Evolutionary conservation across 2,797 vertebrate genomes (phyloP), one percentile per base, ranked within the genome.

Genomic region (Fratercula arctica): DNA sequence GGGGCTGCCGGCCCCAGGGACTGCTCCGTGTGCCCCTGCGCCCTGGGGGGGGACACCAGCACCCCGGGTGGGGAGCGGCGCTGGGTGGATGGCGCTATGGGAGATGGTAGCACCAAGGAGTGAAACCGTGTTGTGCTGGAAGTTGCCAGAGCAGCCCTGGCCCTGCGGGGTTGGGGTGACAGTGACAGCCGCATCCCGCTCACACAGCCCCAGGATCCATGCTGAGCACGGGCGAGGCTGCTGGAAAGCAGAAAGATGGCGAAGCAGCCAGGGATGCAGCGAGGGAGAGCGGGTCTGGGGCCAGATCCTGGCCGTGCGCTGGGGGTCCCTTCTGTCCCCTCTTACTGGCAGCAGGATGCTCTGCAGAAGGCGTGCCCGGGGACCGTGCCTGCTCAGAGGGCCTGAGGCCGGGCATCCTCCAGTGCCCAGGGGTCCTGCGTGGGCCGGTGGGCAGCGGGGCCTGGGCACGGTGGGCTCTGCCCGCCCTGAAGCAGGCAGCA

Each of bases 51-150:
- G 19, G 68, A 16, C 23, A 18, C 23, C 26, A 21, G 78, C 54
- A 43, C 48, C 67, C 45, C 11, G 9, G 31, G 18, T 6, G 48
- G 74, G n/a, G 43, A 48, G 37, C 50, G n/a, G 54, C 56, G 28
- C 0, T 0, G 48, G 5, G 11, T n/a, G 57, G 14, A 26, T 0
- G 2, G 54, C 3, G 2, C 63, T 33, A 0, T 21, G 35, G 33
- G 70, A 74, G 28, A 48, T 11, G 0, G 0, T 11, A 35, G 60
- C 29, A 68, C 39, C n/a, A 23, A 12, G 11, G 14, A 48, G 70
- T n/a, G 66, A 75, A 33, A 33, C 21, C 0, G 0, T 6, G 5
- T 60, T 3, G 0, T 10, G 25, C 69, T 83, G 63, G 31, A 53
- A 50, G 51, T 16, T 39, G 33, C 23, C 0, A 0, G 41, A 72